Conservation (phyloP, 2,888 invertebrate genomes). For the Hirtodrosophila histrioides region DNA sequence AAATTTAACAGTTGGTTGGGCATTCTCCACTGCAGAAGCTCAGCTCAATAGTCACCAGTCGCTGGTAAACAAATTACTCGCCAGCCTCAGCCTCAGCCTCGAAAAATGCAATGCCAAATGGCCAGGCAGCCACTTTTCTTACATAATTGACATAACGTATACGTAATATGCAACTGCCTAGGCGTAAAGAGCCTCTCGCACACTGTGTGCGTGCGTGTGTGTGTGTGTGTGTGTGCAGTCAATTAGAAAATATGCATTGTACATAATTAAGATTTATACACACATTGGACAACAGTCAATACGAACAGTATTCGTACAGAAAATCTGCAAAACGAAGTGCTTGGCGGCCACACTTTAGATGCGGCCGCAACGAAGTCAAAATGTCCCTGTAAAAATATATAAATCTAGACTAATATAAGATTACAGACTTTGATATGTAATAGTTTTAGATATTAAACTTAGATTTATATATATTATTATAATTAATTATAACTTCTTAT, state of each 20-base stretch:
- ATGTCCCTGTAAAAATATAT: neutral
- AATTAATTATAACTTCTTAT: too few relatives aligned
- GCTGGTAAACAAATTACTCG: slow-evolving; percentile 77
- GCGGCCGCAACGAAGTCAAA: slow-evolving; percentile 16
- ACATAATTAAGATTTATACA: slow-evolving; percentile 77
- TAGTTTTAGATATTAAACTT: too few relatives aligned
- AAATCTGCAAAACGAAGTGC: slow-evolving; percentile 44
- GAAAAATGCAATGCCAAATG: slow-evolving; percentile 52
- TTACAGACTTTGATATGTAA: too few relatives aligned
- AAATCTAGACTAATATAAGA: too few relatives aligned
- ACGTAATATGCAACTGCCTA: slow-evolving; percentile 62
- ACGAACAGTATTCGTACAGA: slow-evolving; percentile 40
- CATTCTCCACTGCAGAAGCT: slow-evolving; percentile 51
- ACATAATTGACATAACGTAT: slow-evolving; percentile 76
- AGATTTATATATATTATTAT: too few relatives aligned
- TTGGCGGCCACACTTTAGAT: slow-evolving; percentile 3
- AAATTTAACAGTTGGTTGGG: slow-evolving; percentile 76
- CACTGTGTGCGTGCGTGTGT: neutral
- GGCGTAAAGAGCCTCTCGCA: slow-evolving; percentile 1
- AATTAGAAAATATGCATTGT: slow-evolving; percentile 77
- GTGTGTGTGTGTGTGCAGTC: slow-evolving; percentile 53
- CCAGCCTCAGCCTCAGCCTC: slow-evolving; percentile 13
- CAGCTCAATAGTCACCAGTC: slow-evolving; percentile 49
- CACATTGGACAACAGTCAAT: slow-evolving; percentile 56
- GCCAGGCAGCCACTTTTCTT: slow-evolving; percentile 66